Evolutionary conservation across 2,888 invertebrate genomes (phyloP).

Genomic region (Ectemnius continuus): DNA sequence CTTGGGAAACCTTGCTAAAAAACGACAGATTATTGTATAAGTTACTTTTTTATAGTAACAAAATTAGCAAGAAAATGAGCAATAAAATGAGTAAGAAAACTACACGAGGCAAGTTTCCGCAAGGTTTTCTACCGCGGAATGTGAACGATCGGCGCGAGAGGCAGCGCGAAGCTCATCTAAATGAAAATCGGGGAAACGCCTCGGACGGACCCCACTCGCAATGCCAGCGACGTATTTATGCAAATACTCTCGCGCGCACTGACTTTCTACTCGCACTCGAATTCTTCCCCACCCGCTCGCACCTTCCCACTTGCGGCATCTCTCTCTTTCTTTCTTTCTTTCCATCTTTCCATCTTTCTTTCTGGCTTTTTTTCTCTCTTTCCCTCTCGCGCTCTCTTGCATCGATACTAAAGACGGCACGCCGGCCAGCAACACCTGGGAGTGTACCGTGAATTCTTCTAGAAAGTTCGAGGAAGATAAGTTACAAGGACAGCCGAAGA

Average conservation of each 20-base stretch:
- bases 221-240: background rate
- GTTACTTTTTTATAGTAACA: too few species aligned
- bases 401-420: too few species aligned
- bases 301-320: background rate
- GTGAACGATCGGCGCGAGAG: background rate
- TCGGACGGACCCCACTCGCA: background rate
- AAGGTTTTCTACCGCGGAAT: background rate
- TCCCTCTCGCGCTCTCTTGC: too few species aligned
- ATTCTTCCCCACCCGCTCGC: background rate
- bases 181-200: background rate
- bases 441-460: conserved; percentile 44
- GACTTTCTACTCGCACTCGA: conserved; percentile 6
- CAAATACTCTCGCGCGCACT: too few species aligned
- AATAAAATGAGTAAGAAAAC: too few species aligned
- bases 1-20: too few species aligned
- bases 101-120: too few species aligned
- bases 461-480: conserved; percentile 53
- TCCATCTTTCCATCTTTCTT: too few species aligned
- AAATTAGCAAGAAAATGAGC: too few species aligned
- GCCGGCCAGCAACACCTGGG: background rate
- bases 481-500: conserved; percentile 39
- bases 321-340: too few species aligned
- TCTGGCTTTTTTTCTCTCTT: background rate
- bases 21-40: too few species aligned
- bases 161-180: background rate